phyloP scores from a whole-genome alignment of 1,140 invertebrate genomes.

The Caenorhabditis briggsae region DNA sequence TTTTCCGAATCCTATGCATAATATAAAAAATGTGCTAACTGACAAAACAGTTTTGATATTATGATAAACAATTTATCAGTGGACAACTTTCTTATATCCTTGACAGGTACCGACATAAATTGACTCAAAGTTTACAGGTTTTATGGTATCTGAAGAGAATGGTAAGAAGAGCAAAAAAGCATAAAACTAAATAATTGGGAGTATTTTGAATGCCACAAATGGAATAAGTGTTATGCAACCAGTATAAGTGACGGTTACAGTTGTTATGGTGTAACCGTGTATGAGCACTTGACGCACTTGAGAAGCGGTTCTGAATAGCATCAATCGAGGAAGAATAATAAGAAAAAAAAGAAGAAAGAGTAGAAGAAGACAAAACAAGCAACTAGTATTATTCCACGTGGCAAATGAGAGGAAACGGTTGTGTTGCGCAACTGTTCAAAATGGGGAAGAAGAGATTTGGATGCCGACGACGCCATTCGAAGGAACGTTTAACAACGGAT shows the following conservation, averaged over 20 bases:
- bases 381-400: not conserved
- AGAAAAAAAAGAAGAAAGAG: not conserved
- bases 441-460: not conserved
- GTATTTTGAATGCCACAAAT: too few species aligned
- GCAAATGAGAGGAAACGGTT: not conserved
- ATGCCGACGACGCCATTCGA: not conserved
- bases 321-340: slow-evolving; percentile 22
- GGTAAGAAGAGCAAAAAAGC: too few species aligned
- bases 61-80: too few species aligned
- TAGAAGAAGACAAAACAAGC: not conserved
- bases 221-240: not conserved
- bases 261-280: slow-evolving; percentile 13
- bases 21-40: too few species aligned
- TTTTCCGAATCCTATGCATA: too few species aligned
- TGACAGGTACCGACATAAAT: too few species aligned
- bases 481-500: slow-evolving; percentile 53
- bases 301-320: slow-evolving; percentile 32
- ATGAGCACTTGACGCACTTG: slow-evolving; percentile 53
- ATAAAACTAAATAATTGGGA: too few species aligned
- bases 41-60: too few species aligned
- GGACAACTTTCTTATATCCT: too few species aligned
- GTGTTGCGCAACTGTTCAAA: slow-evolving; percentile 28
- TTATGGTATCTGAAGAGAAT: too few species aligned
- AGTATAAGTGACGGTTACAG: slow-evolving; percentile 45
- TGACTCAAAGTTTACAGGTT: too few species aligned